Percentiles rank a stretch among this genome's conserved stretches.
Evolutionary conservation across 2,888 invertebrate genomes (phyloP).

Genomic region (Dione vanillae): DNA sequence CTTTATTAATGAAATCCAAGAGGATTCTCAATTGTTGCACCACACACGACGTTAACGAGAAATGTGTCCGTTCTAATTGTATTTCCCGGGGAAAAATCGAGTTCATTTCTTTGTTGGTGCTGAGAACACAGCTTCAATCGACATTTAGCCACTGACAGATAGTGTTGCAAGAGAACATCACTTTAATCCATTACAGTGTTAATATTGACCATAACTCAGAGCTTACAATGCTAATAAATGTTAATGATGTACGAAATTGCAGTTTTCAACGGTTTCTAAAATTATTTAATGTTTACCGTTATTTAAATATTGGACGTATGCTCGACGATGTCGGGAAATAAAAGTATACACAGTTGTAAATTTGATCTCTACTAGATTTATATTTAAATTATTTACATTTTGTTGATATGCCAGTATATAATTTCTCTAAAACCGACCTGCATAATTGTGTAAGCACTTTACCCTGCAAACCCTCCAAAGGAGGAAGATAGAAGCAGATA

Average conservation of each 20-base stretch:
- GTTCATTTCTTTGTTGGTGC: conserved; percentile 68
- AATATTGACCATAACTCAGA: conserved; percentile 2
- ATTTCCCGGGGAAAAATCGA: conserved; percentile 74
- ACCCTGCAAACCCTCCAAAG: too few relatives aligned
- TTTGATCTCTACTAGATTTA: too few relatives aligned
- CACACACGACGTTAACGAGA: conserved; percentile 64
- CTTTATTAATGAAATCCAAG: conserved; percentile 52
- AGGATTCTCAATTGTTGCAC: conserved; percentile 60
- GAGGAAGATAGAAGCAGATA: too few relatives aligned
- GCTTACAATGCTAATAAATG: neutral
- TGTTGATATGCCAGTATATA: too few relatives aligned
- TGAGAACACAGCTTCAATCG: conserved; percentile 40
- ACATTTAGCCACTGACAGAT: conserved; percentile 29
- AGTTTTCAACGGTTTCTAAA: neutral
- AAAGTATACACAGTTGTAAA: too few relatives aligned
- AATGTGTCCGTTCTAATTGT: conserved; percentile 73
- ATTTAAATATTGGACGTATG: too few relatives aligned
- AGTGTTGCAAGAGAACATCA: conserved; percentile 3
- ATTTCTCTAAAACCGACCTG: too few relatives aligned
- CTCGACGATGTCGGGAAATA: too few relatives aligned
- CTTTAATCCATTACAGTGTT: conserved; percentile 9
- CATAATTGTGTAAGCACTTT: too few relatives aligned
- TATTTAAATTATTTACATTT: too few relatives aligned
- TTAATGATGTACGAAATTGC: neutral
- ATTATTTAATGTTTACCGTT: neutral